Percentiles rank a stretch among this genome's conserved stretches.
Conservation (phyloP, 2,888 invertebrate genomes). For the Epinotia nisella region DNA sequence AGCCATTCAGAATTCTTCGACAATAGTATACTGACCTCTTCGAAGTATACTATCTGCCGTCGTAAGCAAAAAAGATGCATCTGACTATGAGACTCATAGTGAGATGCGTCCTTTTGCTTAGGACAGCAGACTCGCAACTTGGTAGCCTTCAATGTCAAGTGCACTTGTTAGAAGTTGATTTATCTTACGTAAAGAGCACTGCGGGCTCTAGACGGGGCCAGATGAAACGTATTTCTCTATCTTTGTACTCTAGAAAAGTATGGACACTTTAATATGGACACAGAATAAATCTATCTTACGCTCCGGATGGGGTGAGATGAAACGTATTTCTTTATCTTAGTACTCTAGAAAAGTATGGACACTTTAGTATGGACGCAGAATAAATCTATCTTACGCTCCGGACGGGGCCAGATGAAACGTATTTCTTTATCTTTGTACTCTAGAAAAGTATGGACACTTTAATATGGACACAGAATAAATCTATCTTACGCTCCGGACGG, state of each 20-base stretch:
- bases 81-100: too few relatives aligned
- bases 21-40: too few relatives aligned
- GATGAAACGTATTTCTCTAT: constrained; percentile 3
- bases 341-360: background rate
- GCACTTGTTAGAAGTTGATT: constrained; percentile 25
- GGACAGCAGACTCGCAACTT: background rate
- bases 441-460: background rate
- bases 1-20: too few relatives aligned
- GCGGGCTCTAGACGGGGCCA: background rate
- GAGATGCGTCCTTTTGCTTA: too few relatives aligned
- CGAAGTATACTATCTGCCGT: too few relatives aligned
- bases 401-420: background rate
- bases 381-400: constrained; percentile 5
- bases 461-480: too few relatives aligned
- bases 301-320: too few relatives aligned
- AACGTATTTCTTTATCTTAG: constrained; percentile 7
- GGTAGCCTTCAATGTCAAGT: constrained; percentile 9
- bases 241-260: constrained; percentile 1
- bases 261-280: background rate
- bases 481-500: too few relatives aligned
- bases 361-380: background rate
- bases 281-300: too few relatives aligned
- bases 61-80: too few relatives aligned
- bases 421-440: constrained; percentile 13
- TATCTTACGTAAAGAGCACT: constrained; percentile 5